A percentile compares a stretch with the other conserved stretches of the same genome.
Evolutionary conservation across 2,113 vertebrate genomes (phyloP).

Genomic region (Phalacrocorax brasilianus): DNA sequence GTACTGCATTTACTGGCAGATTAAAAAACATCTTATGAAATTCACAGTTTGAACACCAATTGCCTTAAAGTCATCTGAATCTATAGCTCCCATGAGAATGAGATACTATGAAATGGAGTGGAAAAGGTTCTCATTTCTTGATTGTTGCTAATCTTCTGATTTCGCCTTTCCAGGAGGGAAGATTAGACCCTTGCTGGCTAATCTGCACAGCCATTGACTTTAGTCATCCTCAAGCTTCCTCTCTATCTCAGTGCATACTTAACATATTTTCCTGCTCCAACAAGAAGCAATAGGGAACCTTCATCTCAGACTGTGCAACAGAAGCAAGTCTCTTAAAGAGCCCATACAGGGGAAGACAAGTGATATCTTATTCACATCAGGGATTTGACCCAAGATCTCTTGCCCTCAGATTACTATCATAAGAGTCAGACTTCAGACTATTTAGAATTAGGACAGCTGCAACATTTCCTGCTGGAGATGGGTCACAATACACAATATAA

Average conservation of each 20-base stretch:
- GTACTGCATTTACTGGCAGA: neutral
- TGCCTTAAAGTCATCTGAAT: neutral
- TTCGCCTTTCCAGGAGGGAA: neutral
- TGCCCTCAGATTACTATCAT: neutral
- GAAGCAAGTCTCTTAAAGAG: neutral
- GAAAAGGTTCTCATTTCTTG: neutral
- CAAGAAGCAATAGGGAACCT: neutral
- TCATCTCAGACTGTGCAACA: neutral
- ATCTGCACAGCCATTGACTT: neutral
- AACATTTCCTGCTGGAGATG: neutral
- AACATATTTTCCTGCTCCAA: neutral
- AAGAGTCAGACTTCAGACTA: neutral
- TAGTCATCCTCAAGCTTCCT: neutral
- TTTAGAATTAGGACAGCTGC: neutral
- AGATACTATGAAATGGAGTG: neutral
- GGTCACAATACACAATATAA: neutral
- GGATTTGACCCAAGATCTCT: neutral
- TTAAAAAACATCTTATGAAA: neutral
- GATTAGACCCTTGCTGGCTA: neutral
- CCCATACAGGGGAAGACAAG: neutral
- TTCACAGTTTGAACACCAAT: neutral
- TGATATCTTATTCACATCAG: neutral
- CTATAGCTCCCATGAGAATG: neutral
- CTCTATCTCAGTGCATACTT: neutral
- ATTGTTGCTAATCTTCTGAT: neutral